Evolutionary conservation across 2,113 vertebrate genomes (phyloP), one percentile per base, ranked within the genome.

Genomic region (Menidia beryllina): DNA sequence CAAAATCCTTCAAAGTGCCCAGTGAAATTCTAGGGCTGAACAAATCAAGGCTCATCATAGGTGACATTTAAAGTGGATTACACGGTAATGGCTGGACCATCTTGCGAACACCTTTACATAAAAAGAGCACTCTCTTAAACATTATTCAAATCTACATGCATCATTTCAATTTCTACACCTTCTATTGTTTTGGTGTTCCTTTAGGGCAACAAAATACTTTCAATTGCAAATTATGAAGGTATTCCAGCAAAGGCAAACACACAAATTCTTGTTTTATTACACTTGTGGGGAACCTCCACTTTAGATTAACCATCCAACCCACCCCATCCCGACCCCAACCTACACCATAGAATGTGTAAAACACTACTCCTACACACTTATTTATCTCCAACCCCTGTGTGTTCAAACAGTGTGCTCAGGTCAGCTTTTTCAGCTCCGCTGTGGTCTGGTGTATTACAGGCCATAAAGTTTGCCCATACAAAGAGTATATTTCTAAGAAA

Each of bases 11-110:
- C 25, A 27, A 56, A 51, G 47, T 7, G 21, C 62, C 25, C 47
- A 5, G 10, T 11, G 30, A 53, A 30, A 36, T 62, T 38, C 6
- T 25, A 5, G 61, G 49, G 25, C 69, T 17, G 13, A 65, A 72
- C 43, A 47, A 67, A 75, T 66, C 26, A 20, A 24, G 23, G 19
- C 51, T 75, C 64, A 75, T 52, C 51, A 52, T 24, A 51, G 38
- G 34, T 69, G 69, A 43, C 60, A 11, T 70, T 77, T 72, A 50
- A 75, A 88, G 56, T 56, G 79, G 79, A 86, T 83, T 78, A 83
- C 20, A 47, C 0, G 20, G 5, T 75, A 65, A 84, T 21, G 47
- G 14, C 53, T 20, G 43, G 15, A 50, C 30, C 68, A 2, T 24
- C 60, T 47, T 13, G 0, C 47, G 20, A 54, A 50, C 9, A 20